Evolutionary conservation across 2,888 invertebrate species (phyloP).

Genomic region (Tachina lurida): DNA sequence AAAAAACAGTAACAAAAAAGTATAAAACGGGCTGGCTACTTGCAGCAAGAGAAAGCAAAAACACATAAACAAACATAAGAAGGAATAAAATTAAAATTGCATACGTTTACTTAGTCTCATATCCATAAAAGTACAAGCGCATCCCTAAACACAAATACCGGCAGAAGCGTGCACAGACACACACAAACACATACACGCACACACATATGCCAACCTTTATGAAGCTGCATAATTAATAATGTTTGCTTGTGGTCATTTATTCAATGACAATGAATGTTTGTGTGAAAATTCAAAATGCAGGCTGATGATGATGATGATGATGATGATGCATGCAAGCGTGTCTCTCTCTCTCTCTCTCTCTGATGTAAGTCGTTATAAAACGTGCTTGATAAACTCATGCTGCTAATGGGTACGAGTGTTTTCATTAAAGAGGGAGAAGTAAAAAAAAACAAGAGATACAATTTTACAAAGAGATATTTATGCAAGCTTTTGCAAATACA

Average conservation of each 20-base stretch:
- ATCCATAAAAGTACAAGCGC: conserved; percentile 18
- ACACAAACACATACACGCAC: background rate
- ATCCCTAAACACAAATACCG: conserved; percentile 30
- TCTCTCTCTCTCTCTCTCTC: background rate
- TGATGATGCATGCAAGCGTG: background rate
- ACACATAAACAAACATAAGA: conserved; percentile 61
- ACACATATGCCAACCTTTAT: conserved; percentile 22
- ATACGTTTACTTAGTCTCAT: conserved; percentile 64
- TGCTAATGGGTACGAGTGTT: conserved; percentile 31
- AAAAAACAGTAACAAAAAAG: background rate
- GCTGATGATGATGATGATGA: conserved; percentile 3
- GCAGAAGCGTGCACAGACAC: background rate
- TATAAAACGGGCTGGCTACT: background rate
- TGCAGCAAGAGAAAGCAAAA: conserved; percentile 1
- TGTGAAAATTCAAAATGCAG: conserved; percentile 31
- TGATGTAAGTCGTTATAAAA: conserved; percentile 38
- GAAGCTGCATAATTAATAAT: conserved; percentile 70
- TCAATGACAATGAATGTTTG: conserved; percentile 43
- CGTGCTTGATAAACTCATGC: conserved; percentile 57
- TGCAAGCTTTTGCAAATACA: conserved; percentile 18
- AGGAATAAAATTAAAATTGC: conserved; percentile 69
- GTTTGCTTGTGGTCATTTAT: conserved; percentile 71
- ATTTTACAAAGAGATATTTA: background rate
- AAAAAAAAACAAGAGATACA: background rate
- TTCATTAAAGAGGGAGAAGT: background rate